These are phyloP conservation scores for Silurus lanzhouensis DNA, from an alignment of 2,797 vertebrate species.

Conservation along the genomic window DNA sequence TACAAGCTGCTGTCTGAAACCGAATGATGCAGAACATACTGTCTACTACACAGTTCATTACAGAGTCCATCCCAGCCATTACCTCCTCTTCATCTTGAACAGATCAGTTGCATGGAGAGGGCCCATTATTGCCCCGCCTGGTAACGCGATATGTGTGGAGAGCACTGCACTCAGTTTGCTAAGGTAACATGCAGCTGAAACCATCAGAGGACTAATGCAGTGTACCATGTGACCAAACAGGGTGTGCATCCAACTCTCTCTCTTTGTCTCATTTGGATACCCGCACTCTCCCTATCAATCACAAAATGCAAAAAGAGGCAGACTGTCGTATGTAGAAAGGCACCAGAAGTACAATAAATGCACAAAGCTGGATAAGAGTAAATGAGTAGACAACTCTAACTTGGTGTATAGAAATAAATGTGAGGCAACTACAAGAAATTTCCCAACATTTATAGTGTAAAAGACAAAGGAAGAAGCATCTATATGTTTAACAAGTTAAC, in stretches of 20 bases:
- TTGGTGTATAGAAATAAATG: background rate
- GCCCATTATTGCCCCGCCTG: constrained; percentile 49
- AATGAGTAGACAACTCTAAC: constrained; percentile 12
- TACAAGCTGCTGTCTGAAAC: background rate
- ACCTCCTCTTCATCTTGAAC: constrained; percentile 42
- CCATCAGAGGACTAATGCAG: constrained; percentile 46
- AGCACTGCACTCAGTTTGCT: constrained; percentile 42
- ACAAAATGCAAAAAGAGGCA: background rate
- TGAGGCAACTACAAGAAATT: background rate
- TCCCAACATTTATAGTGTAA: background rate
- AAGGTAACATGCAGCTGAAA: constrained; percentile 49
- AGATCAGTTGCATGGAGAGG: constrained; percentile 44
- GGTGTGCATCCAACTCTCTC: background rate
- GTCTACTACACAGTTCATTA: constrained; percentile 44
- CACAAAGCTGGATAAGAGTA: background rate
- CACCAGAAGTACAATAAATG: background rate
- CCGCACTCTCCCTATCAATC: background rate
- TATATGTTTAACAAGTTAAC: background rate
- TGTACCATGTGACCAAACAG: constrained; percentile 17
- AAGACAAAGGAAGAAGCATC: background rate
- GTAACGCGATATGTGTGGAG: constrained; percentile 46
- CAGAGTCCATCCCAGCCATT: constrained; percentile 52
- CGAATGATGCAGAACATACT: constrained; percentile 32
- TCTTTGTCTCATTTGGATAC: background rate
- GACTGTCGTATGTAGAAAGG: background rate